phyloP scores from a whole-genome alignment of 2,888 invertebrate genomes.

The Gonocerus acuteangulatus region DNA sequence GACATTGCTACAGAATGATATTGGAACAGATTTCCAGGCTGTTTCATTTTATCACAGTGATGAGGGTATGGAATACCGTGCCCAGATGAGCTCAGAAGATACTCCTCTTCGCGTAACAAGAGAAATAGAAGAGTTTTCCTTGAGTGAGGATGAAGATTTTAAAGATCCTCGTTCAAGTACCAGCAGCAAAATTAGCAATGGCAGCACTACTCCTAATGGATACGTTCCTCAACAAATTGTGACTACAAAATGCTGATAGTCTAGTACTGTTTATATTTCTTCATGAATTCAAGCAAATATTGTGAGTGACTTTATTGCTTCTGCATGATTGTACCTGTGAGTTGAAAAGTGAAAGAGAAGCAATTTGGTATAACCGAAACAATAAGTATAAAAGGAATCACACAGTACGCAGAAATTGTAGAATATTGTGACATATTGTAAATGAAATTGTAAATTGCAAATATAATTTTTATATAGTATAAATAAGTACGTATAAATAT shows the following conservation, averaged over 20 bases:
- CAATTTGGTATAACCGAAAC: no score
- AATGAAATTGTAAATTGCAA: background rate
- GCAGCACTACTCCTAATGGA: constrained; percentile 39
- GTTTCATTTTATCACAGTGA: constrained; percentile 58
- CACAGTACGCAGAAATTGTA: background rate
- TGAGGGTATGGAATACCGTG: constrained; percentile 48
- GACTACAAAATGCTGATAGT: constrained; percentile 40
- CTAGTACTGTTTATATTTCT: background rate
- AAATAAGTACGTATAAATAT: background rate
- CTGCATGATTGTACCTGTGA: no score
- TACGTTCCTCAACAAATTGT: constrained; percentile 37
- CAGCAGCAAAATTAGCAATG: constrained; percentile 39
- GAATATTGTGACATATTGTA: background rate
- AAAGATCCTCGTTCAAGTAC: constrained; percentile 35
- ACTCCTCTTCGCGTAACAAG: constrained; percentile 39
- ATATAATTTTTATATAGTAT: background rate
- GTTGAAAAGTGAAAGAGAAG: no score
- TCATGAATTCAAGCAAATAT: background rate
- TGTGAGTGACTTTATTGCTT: no score
- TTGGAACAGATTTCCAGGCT: constrained; percentile 50
- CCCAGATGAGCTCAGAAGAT: constrained; percentile 37
- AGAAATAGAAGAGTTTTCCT: constrained; percentile 41
- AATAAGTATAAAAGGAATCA: background rate
- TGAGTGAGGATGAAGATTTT: constrained; percentile 38
- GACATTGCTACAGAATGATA: constrained; percentile 59